Evolutionary conservation across 2,113 vertebrate genomes (phyloP).

Genomic region (Taxidea taxus): DNA sequence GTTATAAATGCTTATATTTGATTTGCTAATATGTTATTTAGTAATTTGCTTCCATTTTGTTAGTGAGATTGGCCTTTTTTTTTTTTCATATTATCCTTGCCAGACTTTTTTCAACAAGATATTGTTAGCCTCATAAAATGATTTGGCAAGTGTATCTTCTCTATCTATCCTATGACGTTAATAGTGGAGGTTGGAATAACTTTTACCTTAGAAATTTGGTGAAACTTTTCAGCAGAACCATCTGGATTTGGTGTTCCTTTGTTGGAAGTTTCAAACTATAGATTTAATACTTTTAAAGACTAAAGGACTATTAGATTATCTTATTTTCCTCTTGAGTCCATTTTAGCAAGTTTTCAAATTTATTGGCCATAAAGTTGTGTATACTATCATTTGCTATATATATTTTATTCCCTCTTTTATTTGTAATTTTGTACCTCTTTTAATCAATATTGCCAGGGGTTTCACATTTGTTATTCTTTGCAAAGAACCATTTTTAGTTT

Average conservation of each 20-base stretch:
- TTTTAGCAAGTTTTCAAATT: background rate
- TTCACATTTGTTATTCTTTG: conserved; percentile 14
- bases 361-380: background rate
- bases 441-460: background rate
- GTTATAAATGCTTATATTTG: background rate
- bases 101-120: background rate
- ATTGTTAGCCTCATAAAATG: background rate
- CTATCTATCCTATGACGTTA: background rate
- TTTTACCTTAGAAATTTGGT: background rate
- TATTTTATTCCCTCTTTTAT: background rate
- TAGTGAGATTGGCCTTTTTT: background rate
- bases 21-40: background rate
- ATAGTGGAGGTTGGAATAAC: background rate
- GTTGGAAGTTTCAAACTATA: background rate
- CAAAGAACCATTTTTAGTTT: conserved; percentile 5
- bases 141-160: background rate
- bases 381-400: background rate
- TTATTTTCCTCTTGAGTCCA: background rate
- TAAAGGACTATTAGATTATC: background rate
- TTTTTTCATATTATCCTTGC: background rate
- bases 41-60: conserved; percentile 18
- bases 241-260: background rate
- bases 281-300: background rate
- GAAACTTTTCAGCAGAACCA: conserved; percentile 2
- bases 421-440: background rate